These are phyloP conservation scores for Tineola bisselliella DNA, from an alignment of 2,888 invertebrate species.

Conservation along the genomic window DNA sequence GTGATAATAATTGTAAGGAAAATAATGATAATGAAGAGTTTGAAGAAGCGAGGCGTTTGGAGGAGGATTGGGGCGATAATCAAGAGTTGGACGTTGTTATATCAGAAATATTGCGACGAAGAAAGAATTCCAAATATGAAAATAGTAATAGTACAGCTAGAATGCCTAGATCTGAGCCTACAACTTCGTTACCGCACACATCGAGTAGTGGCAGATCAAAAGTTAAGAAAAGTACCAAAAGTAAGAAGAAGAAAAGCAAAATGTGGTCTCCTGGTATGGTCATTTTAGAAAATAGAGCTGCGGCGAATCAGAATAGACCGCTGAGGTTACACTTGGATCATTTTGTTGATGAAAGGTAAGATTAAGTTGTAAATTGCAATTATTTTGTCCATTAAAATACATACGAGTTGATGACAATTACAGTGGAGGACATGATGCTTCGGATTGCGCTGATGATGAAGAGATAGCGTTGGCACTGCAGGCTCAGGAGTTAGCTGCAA, in stretches of 20 bases:
- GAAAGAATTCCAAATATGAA: constrained; percentile 6
- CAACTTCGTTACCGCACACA: neutral
- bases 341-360: constrained; percentile 57
- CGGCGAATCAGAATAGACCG: constrained; percentile 27
- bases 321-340: constrained; percentile 57
- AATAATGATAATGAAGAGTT: constrained; percentile 19
- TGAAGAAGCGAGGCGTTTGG: neutral
- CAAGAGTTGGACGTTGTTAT: constrained; percentile 21
- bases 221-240: constrained; percentile 25
- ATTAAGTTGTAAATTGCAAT: constrained; percentile 11
- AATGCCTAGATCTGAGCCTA: neutral
- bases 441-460: constrained; percentile 86
- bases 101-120: neutral
- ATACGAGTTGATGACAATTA: too few species aligned
- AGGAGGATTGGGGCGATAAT: constrained; percentile 27
- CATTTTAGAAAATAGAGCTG: constrained; percentile 45
- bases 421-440: constrained; percentile 24
- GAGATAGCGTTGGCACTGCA: constrained; percentile 87
- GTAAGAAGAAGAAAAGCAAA: constrained; percentile 43
- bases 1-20: constrained; percentile 17
- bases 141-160: constrained; percentile 16
- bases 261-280: constrained; percentile 57
- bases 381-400: too few species aligned
- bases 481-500: constrained; percentile 82
- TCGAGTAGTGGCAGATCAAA: neutral